These are phyloP conservation scores for Eilema griseolum DNA, from an alignment of 2,888 invertebrate genomes.

Conservation along the genomic window DNA sequence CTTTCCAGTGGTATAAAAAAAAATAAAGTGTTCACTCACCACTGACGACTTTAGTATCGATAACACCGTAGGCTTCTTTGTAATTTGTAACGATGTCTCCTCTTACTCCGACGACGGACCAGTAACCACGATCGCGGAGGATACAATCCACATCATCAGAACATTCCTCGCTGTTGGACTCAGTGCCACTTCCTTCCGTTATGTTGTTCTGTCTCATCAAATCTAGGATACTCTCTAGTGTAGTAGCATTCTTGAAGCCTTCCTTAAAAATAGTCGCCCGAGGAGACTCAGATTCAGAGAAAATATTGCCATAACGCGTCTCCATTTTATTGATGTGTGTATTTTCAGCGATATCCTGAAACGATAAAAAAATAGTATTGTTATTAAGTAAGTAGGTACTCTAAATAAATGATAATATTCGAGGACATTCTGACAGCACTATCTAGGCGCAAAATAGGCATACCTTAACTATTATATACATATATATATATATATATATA, in stretches of 20 bases:
- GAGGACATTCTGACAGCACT: too few relatives aligned
- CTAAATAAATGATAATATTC: too few relatives aligned
- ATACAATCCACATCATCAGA: slow-evolving; percentile 64
- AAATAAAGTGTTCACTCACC: slow-evolving; percentile 62
- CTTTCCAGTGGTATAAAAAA: too few relatives aligned
- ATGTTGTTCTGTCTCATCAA: slow-evolving; percentile 79
- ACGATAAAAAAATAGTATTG: slow-evolving; percentile 26
- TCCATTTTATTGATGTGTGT: slow-evolving; percentile 74
- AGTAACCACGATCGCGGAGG: slow-evolving; percentile 65
- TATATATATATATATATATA: too few relatives aligned
- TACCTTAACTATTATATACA: not conserved
- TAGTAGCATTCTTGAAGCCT: slow-evolving; percentile 75
- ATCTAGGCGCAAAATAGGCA: not conserved
- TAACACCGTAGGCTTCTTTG: slow-evolving; percentile 80
- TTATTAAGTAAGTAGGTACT: not conserved
- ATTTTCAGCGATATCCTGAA: slow-evolving; percentile 74
- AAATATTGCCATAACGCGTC: slow-evolving; percentile 69
- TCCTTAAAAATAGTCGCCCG: slow-evolving; percentile 72
- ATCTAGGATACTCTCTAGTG: slow-evolving; percentile 70
- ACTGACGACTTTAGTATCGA: slow-evolving; percentile 85
- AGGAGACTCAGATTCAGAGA: slow-evolving; percentile 74
- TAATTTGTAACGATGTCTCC: slow-evolving; percentile 70
- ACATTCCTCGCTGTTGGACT: slow-evolving; percentile 58
- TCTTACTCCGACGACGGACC: slow-evolving; percentile 73
- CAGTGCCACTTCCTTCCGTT: slow-evolving; percentile 63